Base-by-base conservation (phyloP, 1,140 invertebrate species). In the Lordiphosa mommai region DNA sequence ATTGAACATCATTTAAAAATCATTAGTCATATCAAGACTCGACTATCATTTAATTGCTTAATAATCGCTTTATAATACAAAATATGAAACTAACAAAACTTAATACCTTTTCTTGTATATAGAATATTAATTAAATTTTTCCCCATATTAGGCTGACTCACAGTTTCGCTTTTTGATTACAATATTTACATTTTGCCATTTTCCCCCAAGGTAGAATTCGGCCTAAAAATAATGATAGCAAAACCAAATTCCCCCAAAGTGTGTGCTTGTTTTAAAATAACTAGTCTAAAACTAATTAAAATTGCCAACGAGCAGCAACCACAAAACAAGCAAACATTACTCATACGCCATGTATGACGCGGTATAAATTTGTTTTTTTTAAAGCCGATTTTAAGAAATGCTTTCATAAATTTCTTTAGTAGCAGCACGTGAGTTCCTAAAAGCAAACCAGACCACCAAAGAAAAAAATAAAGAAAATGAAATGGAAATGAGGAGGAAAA, bases 321-420 rank as follows among this genome's bases (percentile, higher is more conserved):
- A 9, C 44, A 17, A 12, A 3, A 27, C 12, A 8, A 5, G 4
- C 23, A 43, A 3, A 9, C 8, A 67, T 77, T 52, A 56, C 67
- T 61, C 72, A 77, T 77, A 77, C 72, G 72, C 57, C 40, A 40
- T 41, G 40, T 67, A 16, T 58, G 66, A 48, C 61, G 38, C 29
- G 13, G 14, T 10, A 17, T 46, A 13, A 12, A 41, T 9, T 9
- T 44, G 20, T 43, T 30, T 46, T 52, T 46, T n/a, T 52, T 46
- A 34, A 49, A 52, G 49, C 34, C 12, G n/a, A 12, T 14, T 33
- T 46, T 27, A 14, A 43, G 6, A 27, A 46, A 43, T 55, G 49
- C 13, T 55, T 64, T 55, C 37, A 68, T 63, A 36, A 53, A 47
- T 47, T 41, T 38, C 40, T 52, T 66, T 61, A 56, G 37, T 49